Percentiles rank a stretch among this genome's conserved stretches.
These are phyloP conservation scores for Hystrix brachyura DNA, from an alignment of 2,113 vertebrate species.

Conservation along the genomic window DNA sequence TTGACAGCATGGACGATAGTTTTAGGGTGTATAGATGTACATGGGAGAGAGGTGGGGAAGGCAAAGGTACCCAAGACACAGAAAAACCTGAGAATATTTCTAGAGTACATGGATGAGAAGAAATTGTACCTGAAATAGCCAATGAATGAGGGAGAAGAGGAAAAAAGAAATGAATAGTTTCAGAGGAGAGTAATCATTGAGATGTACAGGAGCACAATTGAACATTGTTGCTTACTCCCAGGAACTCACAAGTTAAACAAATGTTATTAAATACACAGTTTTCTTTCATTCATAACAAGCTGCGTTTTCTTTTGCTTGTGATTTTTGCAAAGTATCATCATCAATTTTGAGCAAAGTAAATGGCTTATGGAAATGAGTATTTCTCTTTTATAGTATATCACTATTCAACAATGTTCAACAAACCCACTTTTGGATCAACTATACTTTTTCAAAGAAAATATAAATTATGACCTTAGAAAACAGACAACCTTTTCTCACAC, in stretches of 20 bases:
- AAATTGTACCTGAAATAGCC: neutral
- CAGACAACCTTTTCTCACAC: neutral
- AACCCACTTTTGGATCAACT: neutral
- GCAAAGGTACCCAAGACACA: neutral
- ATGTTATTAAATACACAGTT: neutral
- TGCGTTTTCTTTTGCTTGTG: neutral
- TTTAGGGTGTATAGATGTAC: neutral
- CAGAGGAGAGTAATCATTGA: neutral
- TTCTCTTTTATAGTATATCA: neutral
- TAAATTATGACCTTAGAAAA: conserved; percentile 7
- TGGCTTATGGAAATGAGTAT: neutral
- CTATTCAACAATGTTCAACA: neutral
- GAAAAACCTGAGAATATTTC: neutral
- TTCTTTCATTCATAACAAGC: neutral
- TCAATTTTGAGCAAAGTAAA: neutral
- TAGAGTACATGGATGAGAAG: neutral
- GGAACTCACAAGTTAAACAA: neutral
- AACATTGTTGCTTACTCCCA: neutral
- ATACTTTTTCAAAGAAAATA: conserved; percentile 1
- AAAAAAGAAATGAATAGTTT: neutral
- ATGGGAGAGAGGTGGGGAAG: too few relatives aligned
- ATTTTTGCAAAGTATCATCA: neutral
- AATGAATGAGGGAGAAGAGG: neutral
- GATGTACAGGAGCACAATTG: neutral
- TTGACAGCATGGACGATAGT: neutral